Base-by-base conservation (phyloP, 35 echinoderm and acorn worm species). In the Holothuria glaberrima region DNA sequence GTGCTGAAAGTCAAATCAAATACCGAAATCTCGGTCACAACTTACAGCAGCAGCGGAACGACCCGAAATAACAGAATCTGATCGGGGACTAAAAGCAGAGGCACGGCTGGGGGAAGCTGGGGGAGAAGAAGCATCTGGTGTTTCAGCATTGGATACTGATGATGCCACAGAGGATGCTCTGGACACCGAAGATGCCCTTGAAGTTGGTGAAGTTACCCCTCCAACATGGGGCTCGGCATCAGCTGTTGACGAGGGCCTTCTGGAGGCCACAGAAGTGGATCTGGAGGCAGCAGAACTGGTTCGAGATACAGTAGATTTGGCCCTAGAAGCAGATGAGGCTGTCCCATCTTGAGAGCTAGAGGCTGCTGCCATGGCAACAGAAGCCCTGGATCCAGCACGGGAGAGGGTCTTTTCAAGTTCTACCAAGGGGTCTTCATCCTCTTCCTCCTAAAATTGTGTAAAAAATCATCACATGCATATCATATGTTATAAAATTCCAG, bases 1-100 rank as follows among this genome's bases (percentile, higher is more conserved):
- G 50, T 54, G 50, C 50, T 54, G 10, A 54, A 54, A 54, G 50
- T 0, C 3, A 54, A 10, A 4, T 46, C 44, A 46, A 54, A 9
- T 17, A 14, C 9, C 12, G 50, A 17, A 17, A 54, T 54, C 13
- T 54, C 50, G 3, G 1, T 38, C 16, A 4, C 66, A 48, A 82
- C 79, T 82, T 82, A 82, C 79, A 50, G 21, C 48, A 28, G 29
- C 79, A 26, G 79, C 41, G 4, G 71, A 28, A 22, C 79, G 18
- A 60, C 79, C 57, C 7, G 79, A 82, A 33, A 82, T 60, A 29
- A 29, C 79, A 0, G 79, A 82, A 18, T 82, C 79, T 82, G 79
- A 82, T 57, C 79, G 58, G n/a, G 79, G 79, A 82, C 79, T 82
- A 48, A 82, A 82, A 1, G 24, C 46, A 24, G 46, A 58, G 41